These are phyloP conservation scores for Apostichopus leukothele DNA, from an alignment of 53 echinoderm and acorn worm genomes.

Conservation along the genomic window DNA sequence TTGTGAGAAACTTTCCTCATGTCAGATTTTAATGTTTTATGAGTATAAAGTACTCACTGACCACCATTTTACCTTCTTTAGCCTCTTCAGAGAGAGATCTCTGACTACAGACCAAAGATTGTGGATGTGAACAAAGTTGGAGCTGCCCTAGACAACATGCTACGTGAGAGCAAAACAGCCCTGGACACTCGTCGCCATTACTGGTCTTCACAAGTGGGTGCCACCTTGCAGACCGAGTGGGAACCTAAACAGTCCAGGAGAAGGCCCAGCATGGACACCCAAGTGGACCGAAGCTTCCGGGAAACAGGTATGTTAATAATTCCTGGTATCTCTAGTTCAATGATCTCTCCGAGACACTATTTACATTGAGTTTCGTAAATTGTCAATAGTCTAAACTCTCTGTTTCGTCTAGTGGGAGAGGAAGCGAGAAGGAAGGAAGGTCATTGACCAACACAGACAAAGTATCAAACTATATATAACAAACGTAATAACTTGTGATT, in stretches of 20 bases:
- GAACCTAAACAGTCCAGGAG: constrained; percentile 64
- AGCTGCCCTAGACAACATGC: constrained; percentile 83
- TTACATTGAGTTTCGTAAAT: too few relatives aligned
- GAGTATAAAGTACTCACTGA: too few relatives aligned
- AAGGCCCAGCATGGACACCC: constrained; percentile 45
- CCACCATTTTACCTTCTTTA: constrained; percentile 6
- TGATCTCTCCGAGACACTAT: neutral
- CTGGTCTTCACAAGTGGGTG: constrained; percentile 95
- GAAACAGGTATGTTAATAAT: constrained; percentile 51
- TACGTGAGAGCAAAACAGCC: constrained; percentile 75
- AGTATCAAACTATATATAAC: too few relatives aligned
- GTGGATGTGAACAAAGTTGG: constrained; percentile 94
- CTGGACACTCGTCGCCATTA: constrained; percentile 84
- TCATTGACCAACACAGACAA: too few relatives aligned
- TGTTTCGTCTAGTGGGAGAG: too few relatives aligned
- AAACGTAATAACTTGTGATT: too few relatives aligned
- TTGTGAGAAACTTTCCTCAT: too few relatives aligned
- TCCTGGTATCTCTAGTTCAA: neutral
- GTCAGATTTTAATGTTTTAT: too few relatives aligned
- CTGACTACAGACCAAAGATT: constrained; percentile 95
- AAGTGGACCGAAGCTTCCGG: constrained; percentile 64
- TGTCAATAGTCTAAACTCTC: too few relatives aligned
- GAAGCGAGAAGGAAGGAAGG: too few relatives aligned
- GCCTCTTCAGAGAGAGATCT: constrained; percentile 94
- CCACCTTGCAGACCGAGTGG: constrained; percentile 93